phyloP scores from a whole-genome alignment of 2,888 invertebrate genomes.

The Drosophila kambysellisi region DNA sequence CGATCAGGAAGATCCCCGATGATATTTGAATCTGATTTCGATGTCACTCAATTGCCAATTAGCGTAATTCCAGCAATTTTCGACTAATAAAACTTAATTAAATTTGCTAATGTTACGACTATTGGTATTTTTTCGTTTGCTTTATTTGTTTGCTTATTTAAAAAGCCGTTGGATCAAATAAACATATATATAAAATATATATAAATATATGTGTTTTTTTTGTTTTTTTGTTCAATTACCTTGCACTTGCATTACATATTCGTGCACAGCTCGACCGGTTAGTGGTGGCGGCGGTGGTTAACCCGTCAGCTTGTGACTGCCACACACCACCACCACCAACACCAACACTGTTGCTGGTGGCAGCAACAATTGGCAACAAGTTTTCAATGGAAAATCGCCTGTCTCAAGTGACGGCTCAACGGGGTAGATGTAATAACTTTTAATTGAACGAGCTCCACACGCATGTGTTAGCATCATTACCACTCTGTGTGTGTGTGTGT shows the following conservation, averaged over 20 bases:
- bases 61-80: constrained; percentile 11
- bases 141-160: constrained; percentile 19
- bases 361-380: constrained; percentile 46
- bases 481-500: constrained; percentile 17
- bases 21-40: constrained; percentile 32
- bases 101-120: constrained; percentile 11
- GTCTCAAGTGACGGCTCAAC: constrained; percentile 50
- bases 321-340: constrained; percentile 5
- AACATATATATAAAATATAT: no score
- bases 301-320: constrained; percentile 50
- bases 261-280: constrained; percentile 61
- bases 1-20: constrained; percentile 36
- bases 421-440: constrained; percentile 80
- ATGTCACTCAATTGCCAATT: constrained; percentile 50
- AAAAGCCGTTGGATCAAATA: neutral
- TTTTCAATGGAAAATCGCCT: constrained; percentile 54
- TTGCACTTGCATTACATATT: constrained; percentile 77
- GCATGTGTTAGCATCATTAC: constrained; percentile 39
- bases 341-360: neutral
- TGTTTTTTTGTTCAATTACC: constrained; percentile 73
- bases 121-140: neutral
- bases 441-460: constrained; percentile 73
- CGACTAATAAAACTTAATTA: constrained; percentile 17
- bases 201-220: neutral
- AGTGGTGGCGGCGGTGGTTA: constrained; percentile 64